Conservation (phyloP, 2,888 invertebrate genomes). For the Pammene aurita region DNA sequence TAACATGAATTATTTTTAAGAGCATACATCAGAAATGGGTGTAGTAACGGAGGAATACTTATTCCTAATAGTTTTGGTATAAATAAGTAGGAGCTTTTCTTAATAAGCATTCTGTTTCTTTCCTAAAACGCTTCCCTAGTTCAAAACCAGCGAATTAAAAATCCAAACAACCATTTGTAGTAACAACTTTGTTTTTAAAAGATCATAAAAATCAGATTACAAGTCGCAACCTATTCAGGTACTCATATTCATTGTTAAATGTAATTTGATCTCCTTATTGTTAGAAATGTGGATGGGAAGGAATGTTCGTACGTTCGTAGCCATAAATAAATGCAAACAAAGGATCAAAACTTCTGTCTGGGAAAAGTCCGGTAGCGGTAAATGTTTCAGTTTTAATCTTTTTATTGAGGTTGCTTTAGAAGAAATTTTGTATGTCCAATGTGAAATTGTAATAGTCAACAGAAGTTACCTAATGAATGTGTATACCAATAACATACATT, state of each 20-base stretch:
- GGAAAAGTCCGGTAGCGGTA: constrained; percentile 10
- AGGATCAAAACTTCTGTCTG: neutral
- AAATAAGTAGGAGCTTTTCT: no score
- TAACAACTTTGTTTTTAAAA: neutral
- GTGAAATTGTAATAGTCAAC: no score
- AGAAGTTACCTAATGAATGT: no score
- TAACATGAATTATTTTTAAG: no score
- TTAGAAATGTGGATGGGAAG: neutral
- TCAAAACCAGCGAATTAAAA: no score
- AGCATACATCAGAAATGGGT: no score
- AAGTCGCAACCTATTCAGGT: constrained; percentile 8
- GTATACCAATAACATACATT: no score
- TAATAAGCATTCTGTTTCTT: no score
- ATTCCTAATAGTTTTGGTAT: no score
- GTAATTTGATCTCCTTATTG: constrained; percentile 21
- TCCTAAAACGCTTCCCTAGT: no score
- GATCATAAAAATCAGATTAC: constrained; percentile 2
- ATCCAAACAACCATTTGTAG: no score
- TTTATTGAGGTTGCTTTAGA: neutral
- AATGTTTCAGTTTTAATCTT: constrained; percentile 12
- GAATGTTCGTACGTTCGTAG: neutral
- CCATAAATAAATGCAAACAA: constrained; percentile 28
- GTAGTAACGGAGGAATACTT: no score
- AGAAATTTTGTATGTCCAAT: neutral
- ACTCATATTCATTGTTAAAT: constrained; percentile 15